These are phyloP conservation scores for Periophthalmodon schlosseri DNA, from an alignment of 2,113 vertebrate species.

Conservation along the genomic window DNA sequence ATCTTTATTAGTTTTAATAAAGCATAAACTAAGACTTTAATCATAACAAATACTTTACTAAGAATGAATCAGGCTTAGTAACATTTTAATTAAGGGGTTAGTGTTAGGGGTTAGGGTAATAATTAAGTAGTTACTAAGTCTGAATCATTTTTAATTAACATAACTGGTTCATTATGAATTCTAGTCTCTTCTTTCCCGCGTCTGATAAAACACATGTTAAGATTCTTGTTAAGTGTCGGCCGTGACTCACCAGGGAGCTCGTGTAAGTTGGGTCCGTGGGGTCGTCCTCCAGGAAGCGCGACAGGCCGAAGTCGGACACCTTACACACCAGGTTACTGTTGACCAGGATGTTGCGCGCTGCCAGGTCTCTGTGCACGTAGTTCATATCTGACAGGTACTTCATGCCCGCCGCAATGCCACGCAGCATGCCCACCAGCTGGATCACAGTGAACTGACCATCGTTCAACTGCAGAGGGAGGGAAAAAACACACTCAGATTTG, in stretches of 20 bases:
- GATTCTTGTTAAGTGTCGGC: background rate
- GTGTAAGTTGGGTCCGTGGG: constrained; percentile 93
- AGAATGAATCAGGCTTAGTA: too few relatives aligned
- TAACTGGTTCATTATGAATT: background rate
- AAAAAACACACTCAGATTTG: constrained; percentile 18
- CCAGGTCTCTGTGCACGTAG: constrained; percentile 94
- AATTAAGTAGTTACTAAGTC: too few relatives aligned
- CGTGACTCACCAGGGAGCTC: constrained; percentile 88
- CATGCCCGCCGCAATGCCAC: constrained; percentile 95
- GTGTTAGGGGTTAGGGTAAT: too few relatives aligned
- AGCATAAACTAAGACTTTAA: too few relatives aligned
- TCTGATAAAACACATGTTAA: background rate
- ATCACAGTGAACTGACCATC: constrained; percentile 98
- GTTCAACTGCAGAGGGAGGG: constrained; percentile 80
- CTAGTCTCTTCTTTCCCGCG: background rate
- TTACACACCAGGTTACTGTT: constrained; percentile 98
- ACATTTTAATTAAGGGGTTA: too few relatives aligned
- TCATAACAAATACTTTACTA: too few relatives aligned
- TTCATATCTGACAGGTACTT: constrained; percentile 98
- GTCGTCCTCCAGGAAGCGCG: constrained; percentile 94
- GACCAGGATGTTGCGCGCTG: constrained; percentile 95
- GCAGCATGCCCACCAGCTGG: constrained; percentile 95
- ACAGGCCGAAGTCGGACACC: constrained; percentile 95
- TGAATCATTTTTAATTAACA: too few relatives aligned
- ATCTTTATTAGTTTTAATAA: too few relatives aligned